Evolutionary conservation across 2,113 vertebrate genomes (phyloP).

Genomic region (Oryzias curvinotus): DNA sequence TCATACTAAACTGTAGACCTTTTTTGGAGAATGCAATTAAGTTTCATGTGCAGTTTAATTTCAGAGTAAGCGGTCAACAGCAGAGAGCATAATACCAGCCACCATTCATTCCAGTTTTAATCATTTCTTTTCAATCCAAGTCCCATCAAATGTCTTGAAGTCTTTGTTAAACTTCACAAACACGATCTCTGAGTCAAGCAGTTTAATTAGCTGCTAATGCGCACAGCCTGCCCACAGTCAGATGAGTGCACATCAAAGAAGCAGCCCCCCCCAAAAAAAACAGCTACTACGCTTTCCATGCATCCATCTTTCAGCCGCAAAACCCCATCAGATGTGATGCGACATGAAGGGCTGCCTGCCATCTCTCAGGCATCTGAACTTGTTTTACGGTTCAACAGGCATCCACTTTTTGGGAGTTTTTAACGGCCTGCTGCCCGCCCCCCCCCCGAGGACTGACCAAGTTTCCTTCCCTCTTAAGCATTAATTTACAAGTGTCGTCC

Average conservation of each 20-base stretch:
- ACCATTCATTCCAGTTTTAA: constrained; percentile 54
- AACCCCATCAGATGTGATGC: constrained; percentile 29
- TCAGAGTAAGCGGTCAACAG: constrained; percentile 36
- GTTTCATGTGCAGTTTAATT: constrained; percentile 36
- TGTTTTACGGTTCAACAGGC: constrained; percentile 18
- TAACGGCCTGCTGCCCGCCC: constrained; percentile 52
- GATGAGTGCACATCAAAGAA: constrained; percentile 70
- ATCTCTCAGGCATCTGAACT: constrained; percentile 25
- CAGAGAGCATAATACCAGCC: constrained; percentile 40
- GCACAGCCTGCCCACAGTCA: constrained; percentile 63
- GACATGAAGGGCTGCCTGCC: constrained; percentile 18
- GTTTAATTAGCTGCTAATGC: constrained; percentile 73
- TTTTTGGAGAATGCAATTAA: constrained; percentile 30
- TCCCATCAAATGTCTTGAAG: constrained; percentile 51
- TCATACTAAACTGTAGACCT: constrained; percentile 38
- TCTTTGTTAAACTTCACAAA: constrained; percentile 67
- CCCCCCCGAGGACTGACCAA: constrained; percentile 53
- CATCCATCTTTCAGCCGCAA: constrained; percentile 44
- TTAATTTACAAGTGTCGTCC: constrained; percentile 26
- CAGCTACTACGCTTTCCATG: constrained; percentile 57
- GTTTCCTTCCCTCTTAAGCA: constrained; percentile 16
- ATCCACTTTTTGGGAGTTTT: constrained; percentile 42
- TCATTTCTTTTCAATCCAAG: constrained; percentile 47
- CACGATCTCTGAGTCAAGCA: constrained; percentile 58
- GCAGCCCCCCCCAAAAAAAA: constrained; percentile 50